Base-by-base conservation (phyloP, 2,888 invertebrate species). In the Troides helena region DNA sequence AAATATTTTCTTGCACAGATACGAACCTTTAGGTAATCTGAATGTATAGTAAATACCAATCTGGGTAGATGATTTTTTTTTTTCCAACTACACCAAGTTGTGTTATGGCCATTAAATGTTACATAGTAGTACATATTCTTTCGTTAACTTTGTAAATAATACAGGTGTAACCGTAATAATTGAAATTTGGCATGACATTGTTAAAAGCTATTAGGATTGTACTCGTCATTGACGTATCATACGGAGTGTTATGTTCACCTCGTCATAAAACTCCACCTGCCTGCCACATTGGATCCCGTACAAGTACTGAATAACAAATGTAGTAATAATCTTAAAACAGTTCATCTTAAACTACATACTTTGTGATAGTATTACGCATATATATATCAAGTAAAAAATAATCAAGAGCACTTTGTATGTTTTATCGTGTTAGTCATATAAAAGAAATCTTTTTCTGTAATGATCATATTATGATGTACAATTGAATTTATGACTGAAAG, bases 191-290 rank as follows among this genome's bases (percentile, higher is more conserved):
- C 25, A 46, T 17, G 30, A 61, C 17, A 39, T 67, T 61, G 23
- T 61, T 23, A 21, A 59, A 53, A 39, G 61, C 67, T 67, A 56
- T 60, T 66, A 53, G n/a, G 36, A 50, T 58, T 65, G 46, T 58
- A 62, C 56, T 50, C 62, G 46, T 46, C 62, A 56, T 63, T 53
- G 62, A 66, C 62, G 36, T 61, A 58, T 65, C 62, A 50, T 39
- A 62, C 17, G 56, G 39, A 53, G 36, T 61, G 61, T 50, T 46
- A 23, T 61, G 58, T 62, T 50, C 57, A 30, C 39, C 53, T 46
- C 36, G 65, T 36, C 69, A 66, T 65, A 69, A 69, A 65, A 65
- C 62, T 66, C 62, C 69, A 69, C 69, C 69, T 69, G 69, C 58
- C 36, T 46, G 30, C 62, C 65, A 62, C 65, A 66, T 65, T 57